Base-by-base conservation (phyloP, 2,797 vertebrate genomes). In the Perodicticus potto region DNA sequence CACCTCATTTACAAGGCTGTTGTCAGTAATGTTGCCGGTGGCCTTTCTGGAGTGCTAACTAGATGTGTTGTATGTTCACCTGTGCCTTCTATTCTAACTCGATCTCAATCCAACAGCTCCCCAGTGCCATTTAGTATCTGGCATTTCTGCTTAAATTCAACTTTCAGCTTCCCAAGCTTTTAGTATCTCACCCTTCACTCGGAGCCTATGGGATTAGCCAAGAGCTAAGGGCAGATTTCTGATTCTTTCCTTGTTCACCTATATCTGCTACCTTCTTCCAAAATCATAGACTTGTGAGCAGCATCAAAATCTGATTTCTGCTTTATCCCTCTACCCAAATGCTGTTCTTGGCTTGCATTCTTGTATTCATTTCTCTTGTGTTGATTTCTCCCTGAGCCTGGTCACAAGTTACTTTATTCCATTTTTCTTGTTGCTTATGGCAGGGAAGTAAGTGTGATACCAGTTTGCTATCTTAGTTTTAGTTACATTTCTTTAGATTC, bases 401-500 rank as follows among this genome's bases (percentile, higher is more conserved):
- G 43, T 55, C 76, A 7, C 70, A 40, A 43, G 7, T 83, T 89
- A 45, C 49, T 73, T 72, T 67, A 43, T 89, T 25, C 59, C 61
- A 34, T 55, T 86, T 76, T 84, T 92, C 17, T 49, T 59, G 11
- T 86, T 93, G 57, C 55, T 45, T 82, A 3, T 80, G 59, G 23
- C 27, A 88, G 23, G 12, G 65, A 76, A 32, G 25, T 91, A 78
- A 89, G 40, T 74, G 43, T 84, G 45, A 67, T 53, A 73, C 40
- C 57, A 78, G 85, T 73, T 96, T 96, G 92, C 83, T 63, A 2
- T 86, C 67, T 55, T 91, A 23, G 12, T 77, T 95, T 97, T 80
- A 25, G 55, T 65, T 95, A 95, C 72, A 53, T 9, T 83, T 97
- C 43, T 97, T 88, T 84, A 91, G 72, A 88, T 1, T 88, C 22